Percentiles rank a stretch among this genome's conserved stretches.
Conservation (phyloP, 2,113 vertebrate genomes). For the Sphaerodactylus townsendi region DNA sequence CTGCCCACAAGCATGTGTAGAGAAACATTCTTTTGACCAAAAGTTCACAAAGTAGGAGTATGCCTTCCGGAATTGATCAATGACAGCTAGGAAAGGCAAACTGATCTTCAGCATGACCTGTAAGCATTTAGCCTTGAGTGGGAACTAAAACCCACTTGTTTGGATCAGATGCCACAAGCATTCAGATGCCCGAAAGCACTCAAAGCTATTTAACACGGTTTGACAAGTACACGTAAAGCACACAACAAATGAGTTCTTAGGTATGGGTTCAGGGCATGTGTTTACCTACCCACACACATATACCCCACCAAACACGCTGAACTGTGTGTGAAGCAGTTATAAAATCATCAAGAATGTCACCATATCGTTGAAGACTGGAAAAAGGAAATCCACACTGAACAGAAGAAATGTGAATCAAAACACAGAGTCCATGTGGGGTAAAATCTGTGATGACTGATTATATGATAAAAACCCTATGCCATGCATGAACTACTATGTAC, state of each 20-base stretch:
- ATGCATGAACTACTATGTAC: neutral
- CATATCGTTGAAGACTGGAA: no score
- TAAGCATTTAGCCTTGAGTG: neutral
- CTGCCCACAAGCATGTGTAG: neutral
- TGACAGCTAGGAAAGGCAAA: neutral
- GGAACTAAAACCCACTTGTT: neutral
- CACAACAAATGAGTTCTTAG: neutral
- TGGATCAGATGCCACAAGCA: neutral
- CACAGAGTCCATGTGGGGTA: neutral
- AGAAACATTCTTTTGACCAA: neutral
- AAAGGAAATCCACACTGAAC: no score
- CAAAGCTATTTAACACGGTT: neutral
- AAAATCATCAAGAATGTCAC: no score
- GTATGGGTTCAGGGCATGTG: neutral
- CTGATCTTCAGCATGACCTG: neutral
- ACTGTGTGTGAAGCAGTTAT: no score
- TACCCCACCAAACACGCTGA: no score
- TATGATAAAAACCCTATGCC: no score
- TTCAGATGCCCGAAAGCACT: neutral
- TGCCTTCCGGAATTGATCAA: neutral
- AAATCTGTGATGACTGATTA: neutral
- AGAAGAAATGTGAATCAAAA: neutral
- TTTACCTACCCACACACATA: neutral
- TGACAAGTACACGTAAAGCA: neutral
- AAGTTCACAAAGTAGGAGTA: neutral